Percentiles rank a stretch among this genome's conserved stretches.
Evolutionary conservation across 2,797 vertebrate genomes (phyloP).

Genomic region (Coreius guichenoti): DNA sequence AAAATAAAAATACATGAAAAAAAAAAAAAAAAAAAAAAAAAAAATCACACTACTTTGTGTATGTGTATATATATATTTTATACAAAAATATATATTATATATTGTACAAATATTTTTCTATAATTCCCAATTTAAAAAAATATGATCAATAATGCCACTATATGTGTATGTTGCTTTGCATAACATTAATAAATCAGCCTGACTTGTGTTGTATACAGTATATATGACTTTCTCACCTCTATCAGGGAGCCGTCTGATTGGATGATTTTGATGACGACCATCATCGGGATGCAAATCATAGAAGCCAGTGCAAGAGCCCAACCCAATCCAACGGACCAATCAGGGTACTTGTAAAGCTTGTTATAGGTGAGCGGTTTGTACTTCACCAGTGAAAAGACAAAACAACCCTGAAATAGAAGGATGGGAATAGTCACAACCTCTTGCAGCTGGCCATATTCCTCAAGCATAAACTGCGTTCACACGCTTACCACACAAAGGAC

Average conservation of each 20-base stretch:
- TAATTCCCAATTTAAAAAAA: not conserved
- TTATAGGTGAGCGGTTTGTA: conserved; percentile 97
- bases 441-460: not conserved
- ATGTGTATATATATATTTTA: no score
- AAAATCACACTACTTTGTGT: no score
- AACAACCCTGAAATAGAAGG: conserved; percentile 85
- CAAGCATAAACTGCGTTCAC: not conserved
- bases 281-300: conserved; percentile 97
- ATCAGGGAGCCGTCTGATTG: conserved; percentile 92
- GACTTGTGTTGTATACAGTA: not conserved
- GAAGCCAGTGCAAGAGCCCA: conserved; percentile 93
- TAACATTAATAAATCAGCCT: not conserved
- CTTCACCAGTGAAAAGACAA: conserved; percentile 95
- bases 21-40: no score
- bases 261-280: conserved; percentile 92
- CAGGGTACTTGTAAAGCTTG: conserved; percentile 92
- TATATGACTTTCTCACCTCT: conserved; percentile 78
- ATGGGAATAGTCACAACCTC: not conserved
- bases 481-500: conserved; percentile 87
- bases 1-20: no score
- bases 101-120: not conserved
- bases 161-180: not conserved
- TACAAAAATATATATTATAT: not conserved
- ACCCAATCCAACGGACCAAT: conserved; percentile 94
- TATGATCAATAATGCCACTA: not conserved